Conservation (phyloP, 53 echinoderm and acorn worm species). For the Mesocentrotus franciscanus region DNA sequence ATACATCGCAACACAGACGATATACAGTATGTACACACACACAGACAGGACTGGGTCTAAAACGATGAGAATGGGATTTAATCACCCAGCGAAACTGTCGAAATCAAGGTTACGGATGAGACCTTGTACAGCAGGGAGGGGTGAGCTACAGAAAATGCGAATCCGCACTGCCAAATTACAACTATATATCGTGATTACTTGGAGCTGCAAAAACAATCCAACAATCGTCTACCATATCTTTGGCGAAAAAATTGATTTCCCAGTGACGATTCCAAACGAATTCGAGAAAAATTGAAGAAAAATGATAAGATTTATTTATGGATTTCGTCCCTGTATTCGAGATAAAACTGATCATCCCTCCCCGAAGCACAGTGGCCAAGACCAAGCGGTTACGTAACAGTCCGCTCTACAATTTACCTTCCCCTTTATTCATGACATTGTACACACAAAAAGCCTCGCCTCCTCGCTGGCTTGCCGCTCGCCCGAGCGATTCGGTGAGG, state of each 20-base stretch:
- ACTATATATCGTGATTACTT: not conserved
- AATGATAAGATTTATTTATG: not conserved
- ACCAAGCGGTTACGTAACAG: slow-evolving; percentile 62
- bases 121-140: slow-evolving; percentile 41
- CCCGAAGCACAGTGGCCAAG: slow-evolving; percentile 21
- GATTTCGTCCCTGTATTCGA: slow-evolving; percentile 31
- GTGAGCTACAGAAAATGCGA: not conserved
- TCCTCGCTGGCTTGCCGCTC: not conserved
- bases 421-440: slow-evolving; percentile 69
- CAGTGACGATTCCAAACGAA: not conserved
- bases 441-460: slow-evolving; percentile 50
- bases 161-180: not conserved
- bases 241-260: not conserved
- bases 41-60: slow-evolving; percentile 19
- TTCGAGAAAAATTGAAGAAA: not conserved
- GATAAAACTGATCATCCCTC: slow-evolving; percentile 63
- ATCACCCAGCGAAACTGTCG: slow-evolving; percentile 65
- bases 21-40: slow-evolving; percentile 5
- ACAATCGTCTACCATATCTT: not conserved
- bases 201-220: not conserved
- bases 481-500: not conserved
- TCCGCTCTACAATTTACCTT: slow-evolving; percentile 55
- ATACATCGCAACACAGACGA: slow-evolving; percentile 31
- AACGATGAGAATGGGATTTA: slow-evolving; percentile 65
- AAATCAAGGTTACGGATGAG: slow-evolving; percentile 66